Percentiles rank a stretch among this genome's conserved stretches.
Evolutionary conservation across 1,140 invertebrate species (phyloP).

Genomic region (Hyposmocoma kahamanoa): DNA sequence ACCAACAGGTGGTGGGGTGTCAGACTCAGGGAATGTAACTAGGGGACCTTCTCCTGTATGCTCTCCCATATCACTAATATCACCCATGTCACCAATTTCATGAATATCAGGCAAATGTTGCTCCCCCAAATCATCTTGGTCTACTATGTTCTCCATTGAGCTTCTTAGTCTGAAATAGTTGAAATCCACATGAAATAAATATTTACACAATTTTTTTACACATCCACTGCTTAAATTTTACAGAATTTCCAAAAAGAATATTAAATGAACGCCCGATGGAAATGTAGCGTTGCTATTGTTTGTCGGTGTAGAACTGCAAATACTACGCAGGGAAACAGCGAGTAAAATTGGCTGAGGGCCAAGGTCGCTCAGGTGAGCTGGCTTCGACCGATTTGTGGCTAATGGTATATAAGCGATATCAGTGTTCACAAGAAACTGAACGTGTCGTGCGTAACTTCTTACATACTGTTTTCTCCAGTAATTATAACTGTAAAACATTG

Average conservation of each 20-base stretch:
- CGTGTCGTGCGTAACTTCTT: too few species aligned
- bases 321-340: slow-evolving; percentile 46
- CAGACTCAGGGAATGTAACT: slow-evolving; percentile 86
- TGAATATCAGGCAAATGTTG: slow-evolving; percentile 62
- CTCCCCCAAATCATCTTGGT: slow-evolving; percentile 65
- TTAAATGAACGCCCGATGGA: neutral
- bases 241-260: too few species aligned
- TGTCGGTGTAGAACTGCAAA: slow-evolving; percentile 63
- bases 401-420: slow-evolving; percentile 19
- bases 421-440: neutral
- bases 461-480: too few species aligned
- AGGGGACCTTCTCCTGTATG: slow-evolving; percentile 71
- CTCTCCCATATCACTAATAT: slow-evolving; percentile 69
- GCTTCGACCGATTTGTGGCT: slow-evolving; percentile 27
- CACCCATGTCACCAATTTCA: slow-evolving; percentile 71
- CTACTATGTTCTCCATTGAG: slow-evolving; percentile 80
- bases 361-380: slow-evolving; percentile 66
- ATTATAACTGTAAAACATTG: neutral
- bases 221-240: too few species aligned
- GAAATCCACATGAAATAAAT: slow-evolving; percentile 1
- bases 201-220: too few species aligned
- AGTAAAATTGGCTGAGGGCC: slow-evolving; percentile 56
- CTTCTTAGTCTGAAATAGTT: slow-evolving; percentile 72
- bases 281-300: slow-evolving; percentile 59
- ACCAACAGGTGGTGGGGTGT: slow-evolving; percentile 75